Conservation (phyloP, 2,888 invertebrate species). For the Torymus aiolomorphi region DNA sequence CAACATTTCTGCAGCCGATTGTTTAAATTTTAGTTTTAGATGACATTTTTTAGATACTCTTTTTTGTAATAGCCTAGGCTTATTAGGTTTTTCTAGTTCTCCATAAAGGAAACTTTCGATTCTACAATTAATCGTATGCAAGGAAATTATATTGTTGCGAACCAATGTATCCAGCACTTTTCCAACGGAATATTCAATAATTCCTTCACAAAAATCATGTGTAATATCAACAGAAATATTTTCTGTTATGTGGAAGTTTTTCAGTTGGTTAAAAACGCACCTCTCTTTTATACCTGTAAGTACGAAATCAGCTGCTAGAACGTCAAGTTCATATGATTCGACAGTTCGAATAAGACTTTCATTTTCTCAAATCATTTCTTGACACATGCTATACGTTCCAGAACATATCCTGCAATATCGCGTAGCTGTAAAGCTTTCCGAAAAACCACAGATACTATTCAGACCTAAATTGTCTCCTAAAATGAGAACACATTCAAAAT, state of each 20-base stretch:
- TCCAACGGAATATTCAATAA: conserved; percentile 28
- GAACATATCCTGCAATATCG: too few species aligned
- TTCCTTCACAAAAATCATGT: conserved; percentile 42
- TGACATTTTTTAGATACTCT: not conserved
- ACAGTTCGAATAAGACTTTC: too few species aligned
- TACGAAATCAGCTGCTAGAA: conserved; percentile 42
- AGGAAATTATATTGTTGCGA: conserved; percentile 24
- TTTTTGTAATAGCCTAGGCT: conserved; percentile 21
- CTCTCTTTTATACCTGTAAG: too few species aligned
- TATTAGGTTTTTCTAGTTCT: conserved; percentile 31
- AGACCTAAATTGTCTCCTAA: too few species aligned
- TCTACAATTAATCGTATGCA: conserved; percentile 27
- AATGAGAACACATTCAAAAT: too few species aligned
- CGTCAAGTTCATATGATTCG: too few species aligned
- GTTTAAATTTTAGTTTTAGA: conserved; percentile 33
- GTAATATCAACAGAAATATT: conserved; percentile 49
- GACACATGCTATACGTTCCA: too few species aligned
- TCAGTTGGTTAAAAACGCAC: conserved; percentile 48
- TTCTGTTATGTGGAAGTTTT: conserved; percentile 50
- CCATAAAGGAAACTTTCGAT: conserved; percentile 39
- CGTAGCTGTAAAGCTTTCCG: too few species aligned
- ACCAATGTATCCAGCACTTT: conserved; percentile 37
- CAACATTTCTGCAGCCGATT: conserved; percentile 53
- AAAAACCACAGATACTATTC: too few species aligned
- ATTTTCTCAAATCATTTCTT: too few species aligned